Evolutionary conservation across 2,797 vertebrate genomes (phyloP).

Genomic region (Gymnodraco acuticeps): DNA sequence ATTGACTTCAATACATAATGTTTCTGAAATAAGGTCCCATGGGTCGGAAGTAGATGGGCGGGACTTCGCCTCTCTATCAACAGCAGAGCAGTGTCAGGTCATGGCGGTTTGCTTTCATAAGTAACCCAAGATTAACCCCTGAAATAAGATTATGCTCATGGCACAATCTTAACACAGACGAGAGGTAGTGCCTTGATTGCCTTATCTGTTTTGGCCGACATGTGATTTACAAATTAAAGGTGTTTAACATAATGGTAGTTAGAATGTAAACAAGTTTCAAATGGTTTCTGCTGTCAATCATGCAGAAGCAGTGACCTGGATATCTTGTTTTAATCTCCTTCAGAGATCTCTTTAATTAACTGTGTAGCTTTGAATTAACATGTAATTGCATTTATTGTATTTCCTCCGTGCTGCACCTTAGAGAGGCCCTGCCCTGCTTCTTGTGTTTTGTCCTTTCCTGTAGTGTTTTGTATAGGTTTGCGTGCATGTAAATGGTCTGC

Average conservation of each 20-base stretch:
- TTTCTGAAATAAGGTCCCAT: too few relatives aligned
- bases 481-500: too few relatives aligned
- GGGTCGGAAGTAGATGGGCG: too few relatives aligned
- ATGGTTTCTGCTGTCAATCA: background rate
- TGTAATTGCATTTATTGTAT: background rate
- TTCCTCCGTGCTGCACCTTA: background rate
- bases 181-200: slow-evolving; percentile 44
- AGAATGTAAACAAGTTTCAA: background rate
- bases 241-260: background rate
- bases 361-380: background rate
- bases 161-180: slow-evolving; percentile 29
- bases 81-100: slow-evolving; percentile 43
- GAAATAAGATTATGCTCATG: slow-evolving; percentile 67
- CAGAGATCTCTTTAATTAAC: background rate
- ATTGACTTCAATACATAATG: too few relatives aligned
- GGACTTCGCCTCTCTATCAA: slow-evolving; percentile 10
- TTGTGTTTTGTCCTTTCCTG: too few relatives aligned
- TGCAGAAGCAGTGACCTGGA: background rate
- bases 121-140: slow-evolving; percentile 68
- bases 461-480: too few relatives aligned
- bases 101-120: slow-evolving; percentile 54
- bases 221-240: slow-evolving; percentile 22
- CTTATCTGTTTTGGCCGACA: slow-evolving; percentile 43
- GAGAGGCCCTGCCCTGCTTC: background rate
- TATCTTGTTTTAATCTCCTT: background rate